These are phyloP conservation scores for Bombyx mandarina DNA, from an alignment of 1,140 invertebrate genomes.

Conservation along the genomic window DNA sequence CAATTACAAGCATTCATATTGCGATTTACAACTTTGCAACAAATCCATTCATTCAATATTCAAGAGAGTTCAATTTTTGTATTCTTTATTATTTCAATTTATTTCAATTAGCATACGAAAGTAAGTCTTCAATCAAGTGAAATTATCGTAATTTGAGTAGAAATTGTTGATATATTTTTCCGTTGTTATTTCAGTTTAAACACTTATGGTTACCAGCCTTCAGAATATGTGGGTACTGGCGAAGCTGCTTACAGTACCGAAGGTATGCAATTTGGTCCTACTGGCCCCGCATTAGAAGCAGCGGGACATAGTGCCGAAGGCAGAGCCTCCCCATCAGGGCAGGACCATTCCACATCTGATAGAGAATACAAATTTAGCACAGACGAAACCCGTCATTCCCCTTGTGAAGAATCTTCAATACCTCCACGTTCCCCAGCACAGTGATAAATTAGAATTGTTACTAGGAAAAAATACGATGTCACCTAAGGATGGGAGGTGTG, in stretches of 20 bases:
- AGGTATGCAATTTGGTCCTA: slow-evolving; percentile 41
- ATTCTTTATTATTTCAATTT: background rate
- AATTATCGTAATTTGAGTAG: background rate
- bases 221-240: slow-evolving; percentile 52
- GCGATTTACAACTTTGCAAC: too few relatives aligned
- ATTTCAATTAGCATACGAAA: background rate
- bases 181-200: slow-evolving; percentile 41
- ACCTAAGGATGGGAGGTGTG: too few relatives aligned
- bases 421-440: slow-evolving; percentile 45
- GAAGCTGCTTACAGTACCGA: slow-evolving; percentile 47
- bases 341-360: slow-evolving; percentile 45
- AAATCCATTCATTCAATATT: too few relatives aligned
- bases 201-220: slow-evolving; percentile 58
- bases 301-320: slow-evolving; percentile 29
- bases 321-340: slow-evolving; percentile 33
- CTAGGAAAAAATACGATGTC: too few relatives aligned
- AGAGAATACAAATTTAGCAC: slow-evolving; percentile 58
- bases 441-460: slow-evolving; percentile 15
- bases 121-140: background rate
- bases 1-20: too few relatives aligned
- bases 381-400: slow-evolving; percentile 54
- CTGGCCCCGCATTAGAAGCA: slow-evolving; percentile 37
- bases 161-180: slow-evolving; percentile 4
- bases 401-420: slow-evolving; percentile 39
- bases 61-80: background rate